phyloP scores from a whole-genome alignment of 2,888 invertebrate genomes.

The Caradrina kadenii region DNA sequence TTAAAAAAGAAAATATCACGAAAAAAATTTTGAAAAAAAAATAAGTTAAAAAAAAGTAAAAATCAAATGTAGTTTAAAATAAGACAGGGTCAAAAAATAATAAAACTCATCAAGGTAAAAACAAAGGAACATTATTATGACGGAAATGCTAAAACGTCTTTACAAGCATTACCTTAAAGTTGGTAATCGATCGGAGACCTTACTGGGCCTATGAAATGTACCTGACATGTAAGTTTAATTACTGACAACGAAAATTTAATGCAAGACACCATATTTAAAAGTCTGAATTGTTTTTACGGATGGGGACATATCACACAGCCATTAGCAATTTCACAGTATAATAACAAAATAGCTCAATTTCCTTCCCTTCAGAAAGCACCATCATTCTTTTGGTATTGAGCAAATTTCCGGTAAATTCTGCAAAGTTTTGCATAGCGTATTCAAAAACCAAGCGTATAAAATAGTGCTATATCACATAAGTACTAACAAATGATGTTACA shows the following conservation, averaged over 20 bases:
- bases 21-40: conserved; percentile 21
- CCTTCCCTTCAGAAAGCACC: background rate
- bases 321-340: background rate
- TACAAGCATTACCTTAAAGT: conserved; percentile 21
- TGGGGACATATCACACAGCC: background rate
- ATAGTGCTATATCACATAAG: conserved; percentile 66
- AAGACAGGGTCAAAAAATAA: background rate
- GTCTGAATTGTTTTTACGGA: background rate
- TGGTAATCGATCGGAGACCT: conserved; percentile 27
- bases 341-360: too few species aligned
- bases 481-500: conserved; percentile 54
- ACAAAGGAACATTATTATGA: conserved; percentile 23
- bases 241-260: background rate
- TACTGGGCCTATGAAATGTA: conserved; percentile 5
- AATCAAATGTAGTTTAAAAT: background rate
- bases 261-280: background rate
- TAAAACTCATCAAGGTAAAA: background rate
- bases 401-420: background rate
- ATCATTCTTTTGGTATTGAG: background rate
- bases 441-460: conserved; percentile 54
- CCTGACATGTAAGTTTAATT: conserved; percentile 36
- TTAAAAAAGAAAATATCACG: background rate
- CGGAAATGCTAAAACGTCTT: background rate
- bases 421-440: conserved; percentile 1
- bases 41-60: background rate